Evolutionary conservation across 2,888 invertebrate species (phyloP).

Genomic region (Tryphoninae sp.): DNA sequence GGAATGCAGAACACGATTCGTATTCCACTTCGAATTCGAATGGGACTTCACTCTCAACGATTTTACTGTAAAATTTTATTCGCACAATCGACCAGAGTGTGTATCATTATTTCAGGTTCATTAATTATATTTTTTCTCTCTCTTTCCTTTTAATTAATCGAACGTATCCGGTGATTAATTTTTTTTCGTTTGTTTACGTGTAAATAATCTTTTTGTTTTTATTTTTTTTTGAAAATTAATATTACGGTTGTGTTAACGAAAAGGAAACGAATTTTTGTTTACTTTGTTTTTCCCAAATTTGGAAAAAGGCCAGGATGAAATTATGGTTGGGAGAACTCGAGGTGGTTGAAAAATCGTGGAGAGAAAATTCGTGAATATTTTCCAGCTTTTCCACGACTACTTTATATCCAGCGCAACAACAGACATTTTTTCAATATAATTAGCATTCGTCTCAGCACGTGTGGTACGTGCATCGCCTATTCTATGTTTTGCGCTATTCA

Average conservation of each 20-base stretch:
- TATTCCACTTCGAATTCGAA: constrained; percentile 47
- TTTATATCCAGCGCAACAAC: constrained; percentile 42
- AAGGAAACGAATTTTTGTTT: no score
- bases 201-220: neutral
- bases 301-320: no score
- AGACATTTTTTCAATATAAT: constrained; percentile 63
- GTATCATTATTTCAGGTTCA: neutral
- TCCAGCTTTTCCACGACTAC: constrained; percentile 39
- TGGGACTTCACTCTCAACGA: constrained; percentile 14
- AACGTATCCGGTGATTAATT: neutral
- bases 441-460: constrained; percentile 32
- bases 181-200: neutral
- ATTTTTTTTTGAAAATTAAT: neutral
- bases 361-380: constrained; percentile 3
- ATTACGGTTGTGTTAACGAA: neutral
- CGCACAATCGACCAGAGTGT: neutral
- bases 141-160: neutral
- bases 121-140: constrained; percentile 27
- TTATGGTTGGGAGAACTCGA: no score
- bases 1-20: constrained; percentile 47
- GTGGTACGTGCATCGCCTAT: constrained; percentile 60
- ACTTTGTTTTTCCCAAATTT: no score
- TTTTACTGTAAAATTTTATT: constrained; percentile 42
- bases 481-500: constrained; percentile 36
- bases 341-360: neutral